A percentile compares a stretch with the other conserved stretches of the same genome.
Evolutionary conservation across 2,113 vertebrate species (phyloP).

Genomic region (Alexandromys fortis): DNA sequence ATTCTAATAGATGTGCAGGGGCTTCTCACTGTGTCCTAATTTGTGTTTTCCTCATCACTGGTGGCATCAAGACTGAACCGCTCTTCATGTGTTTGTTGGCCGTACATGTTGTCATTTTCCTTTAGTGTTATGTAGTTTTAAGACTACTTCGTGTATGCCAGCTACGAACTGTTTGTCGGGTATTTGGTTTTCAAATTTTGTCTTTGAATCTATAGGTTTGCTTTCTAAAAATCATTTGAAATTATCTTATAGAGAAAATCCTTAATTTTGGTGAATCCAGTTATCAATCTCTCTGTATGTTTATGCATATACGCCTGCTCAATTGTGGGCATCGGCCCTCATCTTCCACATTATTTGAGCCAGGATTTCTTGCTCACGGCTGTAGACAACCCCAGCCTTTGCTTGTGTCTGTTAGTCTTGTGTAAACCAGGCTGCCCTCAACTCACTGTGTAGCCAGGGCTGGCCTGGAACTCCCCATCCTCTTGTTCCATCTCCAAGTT

Average conservation of each 20-base stretch:
- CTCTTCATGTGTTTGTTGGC: not conserved
- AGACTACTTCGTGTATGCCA: not conserved
- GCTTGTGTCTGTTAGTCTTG: not conserved
- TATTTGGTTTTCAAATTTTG: not conserved
- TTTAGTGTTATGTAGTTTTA: not conserved
- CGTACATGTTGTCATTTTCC: not conserved
- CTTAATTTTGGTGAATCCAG: constrained; percentile 17
- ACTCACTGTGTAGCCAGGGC: not conserved
- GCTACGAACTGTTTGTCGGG: not conserved
- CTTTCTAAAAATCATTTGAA: constrained; percentile 32
- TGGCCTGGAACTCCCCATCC: not conserved
- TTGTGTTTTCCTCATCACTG: not conserved
- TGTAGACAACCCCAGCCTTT: not conserved
- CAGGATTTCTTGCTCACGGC: not conserved
- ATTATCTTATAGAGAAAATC: constrained; percentile 17
- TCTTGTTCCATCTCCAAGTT: not conserved
- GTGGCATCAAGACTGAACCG: not conserved
- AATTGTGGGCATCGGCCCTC: not conserved
- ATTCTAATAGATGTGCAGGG: not conserved
- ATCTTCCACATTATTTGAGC: not conserved
- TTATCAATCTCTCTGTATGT: not conserved
- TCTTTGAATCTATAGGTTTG: not conserved
- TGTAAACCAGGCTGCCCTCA: not conserved
- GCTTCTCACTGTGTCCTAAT: not conserved
- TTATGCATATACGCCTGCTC: not conserved